Evolutionary conservation across 1,140 invertebrate genomes (phyloP).

Genomic region (Brachionus paranguensis): DNA sequence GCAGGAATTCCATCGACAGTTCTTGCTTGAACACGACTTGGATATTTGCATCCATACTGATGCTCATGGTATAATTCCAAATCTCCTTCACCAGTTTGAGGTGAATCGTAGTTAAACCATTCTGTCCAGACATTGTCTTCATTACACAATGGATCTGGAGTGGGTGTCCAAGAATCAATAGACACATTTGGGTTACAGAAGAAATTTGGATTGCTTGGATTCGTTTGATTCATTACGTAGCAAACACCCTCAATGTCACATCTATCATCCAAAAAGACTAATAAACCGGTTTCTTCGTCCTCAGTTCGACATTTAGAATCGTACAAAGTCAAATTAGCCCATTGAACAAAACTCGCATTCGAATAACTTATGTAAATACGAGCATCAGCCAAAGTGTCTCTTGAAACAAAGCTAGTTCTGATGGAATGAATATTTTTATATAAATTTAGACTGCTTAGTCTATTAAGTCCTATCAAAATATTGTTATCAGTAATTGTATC

Average conservation of each 20-base stretch:
- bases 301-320: slow-evolving; percentile 3
- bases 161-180: background rate
- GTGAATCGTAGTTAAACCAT: slow-evolving; percentile 4
- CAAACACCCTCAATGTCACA: slow-evolving; percentile 35
- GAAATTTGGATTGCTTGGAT: background rate
- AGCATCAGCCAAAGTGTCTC: background rate
- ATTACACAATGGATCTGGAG: slow-evolving; percentile 31
- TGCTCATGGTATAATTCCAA: background rate
- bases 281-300: background rate
- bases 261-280: background rate
- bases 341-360: background rate
- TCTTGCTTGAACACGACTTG: background rate
- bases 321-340: background rate
- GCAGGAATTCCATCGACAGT: background rate
- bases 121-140: background rate
- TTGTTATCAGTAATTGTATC: background rate
- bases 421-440: slow-evolving; percentile 1
- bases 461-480: background rate
- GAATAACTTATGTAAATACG: background rate
- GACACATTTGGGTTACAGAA: slow-evolving; percentile 16
- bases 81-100: slow-evolving; percentile 4
- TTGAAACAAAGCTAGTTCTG: background rate
- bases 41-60: background rate
- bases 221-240: background rate
- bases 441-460: background rate